Percentiles rank a stretch among this genome's conserved stretches.
These are phyloP conservation scores for Zaprionus vittiger DNA, from an alignment of 1,140 invertebrate genomes.

Conservation along the genomic window DNA sequence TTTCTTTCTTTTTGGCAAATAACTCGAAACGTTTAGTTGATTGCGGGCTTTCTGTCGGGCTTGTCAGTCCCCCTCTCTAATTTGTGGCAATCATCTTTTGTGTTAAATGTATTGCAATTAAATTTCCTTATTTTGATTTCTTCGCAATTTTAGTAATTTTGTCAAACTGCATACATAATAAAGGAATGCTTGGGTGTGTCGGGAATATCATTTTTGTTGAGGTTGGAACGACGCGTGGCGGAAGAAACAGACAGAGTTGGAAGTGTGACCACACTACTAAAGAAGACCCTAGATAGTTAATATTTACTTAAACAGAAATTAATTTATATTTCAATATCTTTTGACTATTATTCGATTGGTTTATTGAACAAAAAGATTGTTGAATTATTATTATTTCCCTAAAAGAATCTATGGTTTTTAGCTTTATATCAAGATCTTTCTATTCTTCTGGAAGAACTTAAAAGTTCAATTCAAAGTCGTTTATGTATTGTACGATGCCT, in stretches of 20 bases:
- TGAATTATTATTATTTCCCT: no score
- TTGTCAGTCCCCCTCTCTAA: slow-evolving; percentile 39
- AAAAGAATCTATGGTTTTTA: no score
- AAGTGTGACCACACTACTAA: no score
- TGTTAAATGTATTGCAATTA: slow-evolving; percentile 48
- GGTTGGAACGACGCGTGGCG: neutral
- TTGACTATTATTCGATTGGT: no score
- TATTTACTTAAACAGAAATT: no score
- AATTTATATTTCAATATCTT: no score
- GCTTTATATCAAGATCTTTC: neutral
- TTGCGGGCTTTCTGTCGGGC: slow-evolving; percentile 60
- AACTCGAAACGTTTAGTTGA: slow-evolving; percentile 80
- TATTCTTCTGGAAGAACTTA: neutral
- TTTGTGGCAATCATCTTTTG: slow-evolving; percentile 78
- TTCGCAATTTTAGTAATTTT: slow-evolving; percentile 1
- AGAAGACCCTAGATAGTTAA: no score
- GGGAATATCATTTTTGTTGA: neutral
- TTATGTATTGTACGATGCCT: no score
- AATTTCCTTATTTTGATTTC: slow-evolving; percentile 22
- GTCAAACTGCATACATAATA: neutral
- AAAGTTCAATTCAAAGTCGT: no score
- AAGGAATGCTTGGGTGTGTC: neutral
- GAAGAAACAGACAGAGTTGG: neutral
- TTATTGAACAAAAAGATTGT: no score
- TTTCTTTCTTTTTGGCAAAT: slow-evolving; percentile 54